A percentile compares a stretch with the other conserved stretches of the same genome.
These are phyloP conservation scores for Ellobium chinense DNA, from an alignment of 2,888 invertebrate genomes.

Conservation along the genomic window DNA sequence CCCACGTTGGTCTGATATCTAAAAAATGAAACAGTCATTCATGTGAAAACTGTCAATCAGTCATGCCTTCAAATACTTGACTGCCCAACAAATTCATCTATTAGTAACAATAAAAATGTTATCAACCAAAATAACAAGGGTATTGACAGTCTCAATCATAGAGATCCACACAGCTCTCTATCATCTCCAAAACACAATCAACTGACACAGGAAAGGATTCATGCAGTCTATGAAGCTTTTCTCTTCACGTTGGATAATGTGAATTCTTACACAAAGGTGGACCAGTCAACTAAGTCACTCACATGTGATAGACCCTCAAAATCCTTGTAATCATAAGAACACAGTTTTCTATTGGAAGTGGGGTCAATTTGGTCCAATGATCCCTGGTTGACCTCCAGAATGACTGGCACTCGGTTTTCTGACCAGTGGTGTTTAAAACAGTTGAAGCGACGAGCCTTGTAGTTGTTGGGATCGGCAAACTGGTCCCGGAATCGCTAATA, in stretches of 20 bases:
- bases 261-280: too few relatives aligned
- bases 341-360: slow-evolving; percentile 88
- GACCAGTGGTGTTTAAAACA: slow-evolving; percentile 99
- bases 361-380: slow-evolving; percentile 95
- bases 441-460: slow-evolving; percentile 85
- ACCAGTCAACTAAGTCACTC: neutral
- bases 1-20: too few relatives aligned
- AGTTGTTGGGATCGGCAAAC: slow-evolving; percentile 48
- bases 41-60: too few relatives aligned
- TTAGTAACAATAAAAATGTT: neutral
- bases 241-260: too few relatives aligned
- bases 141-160: neutral
- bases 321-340: slow-evolving; percentile 91
- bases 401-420: slow-evolving; percentile 91
- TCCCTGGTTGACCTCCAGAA: slow-evolving; percentile 94
- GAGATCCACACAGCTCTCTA: neutral
- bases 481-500: slow-evolving; percentile 58
- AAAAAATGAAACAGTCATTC: too few relatives aligned
- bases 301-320: slow-evolving; percentile 86
- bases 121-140: neutral
- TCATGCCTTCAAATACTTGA: too few relatives aligned
- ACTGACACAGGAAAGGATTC: too few relatives aligned
- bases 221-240: too few relatives aligned
- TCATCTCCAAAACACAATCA: too few relatives aligned
- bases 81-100: neutral